Evolutionary conservation across 2,113 vertebrate species (phyloP), one percentile per base, ranked within the genome.

Genomic region (Agapornis roseicollis): DNA sequence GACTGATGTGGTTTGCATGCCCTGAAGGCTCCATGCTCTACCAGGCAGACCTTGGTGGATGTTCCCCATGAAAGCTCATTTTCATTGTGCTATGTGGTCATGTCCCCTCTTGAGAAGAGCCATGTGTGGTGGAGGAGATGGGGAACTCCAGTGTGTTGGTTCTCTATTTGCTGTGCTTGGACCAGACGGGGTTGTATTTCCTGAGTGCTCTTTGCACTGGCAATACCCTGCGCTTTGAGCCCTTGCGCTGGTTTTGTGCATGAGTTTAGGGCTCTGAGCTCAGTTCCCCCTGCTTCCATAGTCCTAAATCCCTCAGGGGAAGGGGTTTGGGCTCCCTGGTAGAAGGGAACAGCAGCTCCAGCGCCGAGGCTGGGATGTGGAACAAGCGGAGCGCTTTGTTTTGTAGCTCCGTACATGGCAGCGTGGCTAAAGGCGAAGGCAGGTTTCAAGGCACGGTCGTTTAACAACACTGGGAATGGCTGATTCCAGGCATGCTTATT

Each of bases 401-500:
- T 91, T 53, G 89, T 8, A 46, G 87, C 94, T 88, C 80, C 3
- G 23, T 93, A 88, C 66, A 61, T 87, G 81, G 94, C 91, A 96
- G 95, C 82, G 76, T 96, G 90, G 93, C 95, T 94, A 95, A 97
- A 96, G 0, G 95, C 35, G 7, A 71, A 96, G 96, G 96, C 95
- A 94, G 94, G 71, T 96, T 91, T 95, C 94, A 88, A 91, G 85
- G 95, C 96, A 96, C 42, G 91, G 89, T 96, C 35, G 60, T 96
- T 97, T 96, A 94, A 90, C 90, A 93, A 95, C 93, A 93, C 90
- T 89, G 94, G 88, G 85, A 96, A 95, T 0, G 50, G 41, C 94
- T 96, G 96, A 89, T 96, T 93, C 93, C 89, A 68, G 94, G 93
- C 91, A 96, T 90, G 95, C 94, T 91, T 88, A 90, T 97, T 96